Evolutionary conservation across 1,140 invertebrate genomes (phyloP).

Genomic region (Nasonia longicornis): DNA sequence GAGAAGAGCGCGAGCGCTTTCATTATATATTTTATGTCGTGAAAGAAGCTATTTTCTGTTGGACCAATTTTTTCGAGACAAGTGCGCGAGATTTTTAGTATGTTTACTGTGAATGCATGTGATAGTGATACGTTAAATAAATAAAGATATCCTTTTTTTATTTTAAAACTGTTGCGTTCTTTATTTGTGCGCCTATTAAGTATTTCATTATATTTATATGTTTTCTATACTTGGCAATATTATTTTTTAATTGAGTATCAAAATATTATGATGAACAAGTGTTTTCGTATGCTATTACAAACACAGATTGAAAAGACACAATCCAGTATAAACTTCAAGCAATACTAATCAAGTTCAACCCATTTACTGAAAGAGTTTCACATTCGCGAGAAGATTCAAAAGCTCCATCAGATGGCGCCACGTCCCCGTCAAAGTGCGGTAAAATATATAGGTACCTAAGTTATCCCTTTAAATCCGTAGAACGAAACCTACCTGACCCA

Average conservation of each 20-base stretch:
- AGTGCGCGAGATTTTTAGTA: conserved; percentile 8
- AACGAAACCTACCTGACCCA: background rate
- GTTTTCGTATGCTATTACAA: too few species aligned
- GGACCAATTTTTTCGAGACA: conserved; percentile 20
- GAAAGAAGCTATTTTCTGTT: conserved; percentile 5
- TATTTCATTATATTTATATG: too few species aligned
- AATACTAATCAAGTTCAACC: too few species aligned
- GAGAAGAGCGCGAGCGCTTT: background rate
- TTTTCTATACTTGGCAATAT: too few species aligned
- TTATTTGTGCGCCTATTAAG: background rate
- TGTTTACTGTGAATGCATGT: background rate
- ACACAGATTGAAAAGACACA: too few species aligned
- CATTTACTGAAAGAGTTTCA: too few species aligned
- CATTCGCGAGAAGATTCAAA: too few species aligned
- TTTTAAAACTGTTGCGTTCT: background rate
- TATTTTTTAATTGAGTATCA: too few species aligned
- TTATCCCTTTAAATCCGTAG: too few species aligned
- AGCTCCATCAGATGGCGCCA: background rate
- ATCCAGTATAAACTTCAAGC: too few species aligned
- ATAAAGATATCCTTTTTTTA: conserved; percentile 25
- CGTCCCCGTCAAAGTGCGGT: background rate
- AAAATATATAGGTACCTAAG: too few species aligned
- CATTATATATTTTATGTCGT: background rate
- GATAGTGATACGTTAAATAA: conserved; percentile 7
- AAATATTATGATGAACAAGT: too few species aligned